These are phyloP conservation scores for Uloborus plumipes DNA, from an alignment of 2,888 invertebrate genomes.

Conservation along the genomic window DNA sequence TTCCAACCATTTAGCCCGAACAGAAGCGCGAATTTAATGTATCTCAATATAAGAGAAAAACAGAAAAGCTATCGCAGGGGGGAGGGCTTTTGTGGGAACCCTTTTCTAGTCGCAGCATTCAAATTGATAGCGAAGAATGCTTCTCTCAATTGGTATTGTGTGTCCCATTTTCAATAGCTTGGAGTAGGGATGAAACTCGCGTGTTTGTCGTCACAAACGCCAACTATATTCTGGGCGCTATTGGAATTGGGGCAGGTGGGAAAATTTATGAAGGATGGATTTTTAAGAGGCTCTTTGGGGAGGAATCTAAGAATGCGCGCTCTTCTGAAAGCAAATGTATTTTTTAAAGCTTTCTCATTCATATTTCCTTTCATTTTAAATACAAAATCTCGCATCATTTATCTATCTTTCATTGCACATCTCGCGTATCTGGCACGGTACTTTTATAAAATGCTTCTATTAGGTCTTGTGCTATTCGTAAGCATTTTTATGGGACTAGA, in stretches of 20 bases:
- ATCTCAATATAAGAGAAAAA: conserved; percentile 18
- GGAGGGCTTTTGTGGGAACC: conserved; percentile 4
- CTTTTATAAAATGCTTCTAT: too few species aligned
- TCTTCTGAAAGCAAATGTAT: background rate
- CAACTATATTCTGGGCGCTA: background rate
- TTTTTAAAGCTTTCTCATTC: background rate
- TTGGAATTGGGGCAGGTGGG: conserved; percentile 34
- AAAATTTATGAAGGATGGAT: conserved; percentile 43
- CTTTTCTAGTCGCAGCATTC: conserved; percentile 21
- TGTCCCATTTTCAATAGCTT: conserved; percentile 28
- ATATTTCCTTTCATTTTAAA: background rate
- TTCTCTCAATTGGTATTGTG: conserved; percentile 46
- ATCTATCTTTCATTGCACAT: background rate
- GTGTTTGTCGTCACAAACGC: too few species aligned
- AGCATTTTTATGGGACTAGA: too few species aligned
- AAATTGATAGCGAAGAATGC: conserved; percentile 51
- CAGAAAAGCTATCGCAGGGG: conserved; percentile 13
- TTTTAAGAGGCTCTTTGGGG: conserved; percentile 33
- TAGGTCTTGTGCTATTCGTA: too few species aligned
- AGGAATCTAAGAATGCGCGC: background rate
- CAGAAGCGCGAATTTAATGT: conserved; percentile 42
- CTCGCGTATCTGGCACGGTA: background rate
- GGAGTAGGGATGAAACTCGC: conserved; percentile 5
- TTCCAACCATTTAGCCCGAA: background rate
- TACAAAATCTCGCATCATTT: background rate